Evolutionary conservation across 2,888 invertebrate species (phyloP), one percentile per base, ranked within the genome.

Genomic region (Stramonita haemastoma): DNA sequence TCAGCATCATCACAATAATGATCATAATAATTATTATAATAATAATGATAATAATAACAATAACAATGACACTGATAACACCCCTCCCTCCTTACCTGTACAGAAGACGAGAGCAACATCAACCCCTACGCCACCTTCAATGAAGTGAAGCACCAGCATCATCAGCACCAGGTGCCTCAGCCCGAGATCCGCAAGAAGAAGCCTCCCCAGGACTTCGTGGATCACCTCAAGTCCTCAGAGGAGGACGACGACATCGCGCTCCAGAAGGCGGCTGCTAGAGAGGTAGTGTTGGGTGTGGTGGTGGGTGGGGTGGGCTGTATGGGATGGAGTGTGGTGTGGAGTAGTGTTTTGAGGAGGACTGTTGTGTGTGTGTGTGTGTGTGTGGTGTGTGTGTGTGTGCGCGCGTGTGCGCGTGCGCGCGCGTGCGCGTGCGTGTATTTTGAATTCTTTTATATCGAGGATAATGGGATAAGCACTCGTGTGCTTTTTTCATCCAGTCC

Each of bases 111-210:
- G 96, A 98, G 98, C 95, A 98, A 99, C 96, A 98, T 99, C 96
- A 98, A 98, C 96, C 99, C 99, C 83, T 99, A 99, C 96, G 99
- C 99, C 17, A 99, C 99, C 81, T 99, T 99, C 98, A 98, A 99
- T 96, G 97, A 94, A 89, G 91, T 94, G 87, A 94, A 94, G 84
- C 90, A 81, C 36, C 87, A 34, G 60, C 46, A 46, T 8, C 46
- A 46, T 46, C 46, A n/a, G n/a, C 90, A 79, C 77, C 85, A 60
- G 86, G 87, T 86, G 32, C 34, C 87, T 34, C 85, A 86, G 73
- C 79, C 90, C 60, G 90, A 92, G 88, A 46, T 87, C n/a, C 90
- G 92, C 56, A 90, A 87, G 57, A 90, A 88, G 79, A 87, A 89
- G 29, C 90, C 91, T 11, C 90, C 90, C n/a, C 89, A 90, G 60